Conservation (phyloP, 2,113 vertebrate species). For the Scomber japonicus region DNA sequence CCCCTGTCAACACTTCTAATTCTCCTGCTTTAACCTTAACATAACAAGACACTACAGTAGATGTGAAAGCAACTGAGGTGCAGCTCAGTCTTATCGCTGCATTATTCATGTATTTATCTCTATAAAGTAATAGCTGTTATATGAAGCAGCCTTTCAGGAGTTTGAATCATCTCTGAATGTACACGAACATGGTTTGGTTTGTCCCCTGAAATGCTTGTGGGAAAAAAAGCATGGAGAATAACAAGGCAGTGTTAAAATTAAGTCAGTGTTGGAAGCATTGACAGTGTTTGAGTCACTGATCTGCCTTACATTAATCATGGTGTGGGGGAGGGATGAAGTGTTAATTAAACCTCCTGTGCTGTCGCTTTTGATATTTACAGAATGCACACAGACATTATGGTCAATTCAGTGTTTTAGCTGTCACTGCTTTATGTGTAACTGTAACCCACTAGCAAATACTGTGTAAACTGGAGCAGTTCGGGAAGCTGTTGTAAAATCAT, state of each 20-base stretch:
- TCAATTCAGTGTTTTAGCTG: slow-evolving; percentile 19
- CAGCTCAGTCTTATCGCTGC: slow-evolving; percentile 3
- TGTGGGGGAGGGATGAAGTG: slow-evolving; percentile 18
- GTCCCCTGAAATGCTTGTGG: not conserved
- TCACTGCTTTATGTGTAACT: not conserved
- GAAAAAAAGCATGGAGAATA: not conserved
- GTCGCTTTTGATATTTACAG: slow-evolving; percentile 13
- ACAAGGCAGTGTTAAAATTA: not conserved
- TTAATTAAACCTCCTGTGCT: slow-evolving; percentile 14
- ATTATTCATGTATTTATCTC: slow-evolving; percentile 29
- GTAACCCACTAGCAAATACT: slow-evolving; percentile 23
- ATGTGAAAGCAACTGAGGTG: not conserved
- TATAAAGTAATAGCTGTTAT: not conserved
- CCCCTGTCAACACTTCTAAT: not conserved
- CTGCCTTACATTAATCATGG: not conserved
- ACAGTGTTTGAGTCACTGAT: slow-evolving; percentile 20
- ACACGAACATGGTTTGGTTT: slow-evolving; percentile 7
- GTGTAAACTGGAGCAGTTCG: not conserved
- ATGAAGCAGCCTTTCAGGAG: not conserved
- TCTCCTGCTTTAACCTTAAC: not conserved
- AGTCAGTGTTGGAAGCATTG: not conserved
- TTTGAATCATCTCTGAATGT: slow-evolving; percentile 20
- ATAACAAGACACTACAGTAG: not conserved
- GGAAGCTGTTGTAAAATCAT: not conserved
- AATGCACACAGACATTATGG: not conserved